Evolutionary conservation across 2,113 vertebrate species (phyloP).

Genomic region (Romanogobio albipinnatus): DNA sequence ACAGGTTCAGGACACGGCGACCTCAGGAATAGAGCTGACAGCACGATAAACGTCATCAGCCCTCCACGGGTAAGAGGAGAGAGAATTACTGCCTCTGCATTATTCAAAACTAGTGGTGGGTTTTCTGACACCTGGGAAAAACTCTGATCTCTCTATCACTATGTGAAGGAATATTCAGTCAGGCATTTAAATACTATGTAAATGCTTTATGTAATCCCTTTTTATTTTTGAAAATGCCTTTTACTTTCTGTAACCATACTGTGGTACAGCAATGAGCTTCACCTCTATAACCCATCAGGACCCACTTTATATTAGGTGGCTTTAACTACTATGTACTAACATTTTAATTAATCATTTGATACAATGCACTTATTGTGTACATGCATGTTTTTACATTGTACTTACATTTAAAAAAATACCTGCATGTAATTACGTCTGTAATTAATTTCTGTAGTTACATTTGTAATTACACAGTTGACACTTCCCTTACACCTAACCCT

Average conservation of each 20-base stretch:
- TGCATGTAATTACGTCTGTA: too few relatives aligned
- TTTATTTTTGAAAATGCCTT: neutral
- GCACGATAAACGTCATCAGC: constrained; percentile 57
- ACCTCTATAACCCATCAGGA: neutral
- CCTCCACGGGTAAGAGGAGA: constrained; percentile 63
- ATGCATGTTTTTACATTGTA: too few relatives aligned
- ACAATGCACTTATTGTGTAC: too few relatives aligned
- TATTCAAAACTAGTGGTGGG: constrained; percentile 46
- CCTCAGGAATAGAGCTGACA: constrained; percentile 44
- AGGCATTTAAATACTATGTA: neutral
- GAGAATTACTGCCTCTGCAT: constrained; percentile 40
- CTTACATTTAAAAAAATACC: too few relatives aligned
- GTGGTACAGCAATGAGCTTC: neutral
- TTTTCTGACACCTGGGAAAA: constrained; percentile 1
- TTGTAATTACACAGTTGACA: too few relatives aligned
- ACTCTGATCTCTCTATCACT: neutral
- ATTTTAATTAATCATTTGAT: too few relatives aligned
- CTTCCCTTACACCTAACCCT: too few relatives aligned
- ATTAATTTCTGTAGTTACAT: too few relatives aligned
- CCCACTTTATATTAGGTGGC: too few relatives aligned
- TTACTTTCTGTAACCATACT: neutral
- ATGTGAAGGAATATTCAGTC: neutral
- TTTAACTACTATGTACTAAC: too few relatives aligned
- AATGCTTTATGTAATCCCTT: neutral
- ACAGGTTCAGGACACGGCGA: constrained; percentile 64